Conservation (phyloP, 1,140 invertebrate genomes). For the Caerostris darwini region DNA sequence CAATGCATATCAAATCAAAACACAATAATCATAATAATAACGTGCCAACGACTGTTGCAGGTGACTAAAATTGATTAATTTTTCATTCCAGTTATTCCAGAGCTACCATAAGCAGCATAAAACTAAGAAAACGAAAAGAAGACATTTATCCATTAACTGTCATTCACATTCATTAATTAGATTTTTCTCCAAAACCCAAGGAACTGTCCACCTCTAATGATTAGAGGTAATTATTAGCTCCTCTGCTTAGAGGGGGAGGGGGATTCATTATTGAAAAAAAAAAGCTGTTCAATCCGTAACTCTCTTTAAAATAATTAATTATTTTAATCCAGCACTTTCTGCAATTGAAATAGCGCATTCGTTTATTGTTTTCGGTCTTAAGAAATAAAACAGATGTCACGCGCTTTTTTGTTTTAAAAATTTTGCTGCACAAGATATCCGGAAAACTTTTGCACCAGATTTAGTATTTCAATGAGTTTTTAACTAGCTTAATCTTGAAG, state of each 20-base stretch:
- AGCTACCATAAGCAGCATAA: background rate
- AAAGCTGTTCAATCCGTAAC: background rate
- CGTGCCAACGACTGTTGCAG: background rate
- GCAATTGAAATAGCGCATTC: background rate
- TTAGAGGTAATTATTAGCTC: conserved; percentile 1
- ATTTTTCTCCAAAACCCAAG: background rate
- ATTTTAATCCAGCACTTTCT: background rate
- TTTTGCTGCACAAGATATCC: background rate
- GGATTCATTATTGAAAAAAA: background rate
- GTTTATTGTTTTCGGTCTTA: background rate
- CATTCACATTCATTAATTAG: conserved; percentile 13
- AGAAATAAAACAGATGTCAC: background rate
- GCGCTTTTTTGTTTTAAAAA: background rate
- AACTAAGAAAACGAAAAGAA: background rate
- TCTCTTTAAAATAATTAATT: conserved; percentile 14
- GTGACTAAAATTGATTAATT: background rate
- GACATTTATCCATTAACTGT: conserved; percentile 11
- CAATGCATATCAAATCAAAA: no score
- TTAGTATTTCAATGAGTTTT: no score
- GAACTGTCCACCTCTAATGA: background rate
- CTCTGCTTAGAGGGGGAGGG: background rate
- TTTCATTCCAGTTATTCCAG: background rate
- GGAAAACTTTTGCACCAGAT: background rate
- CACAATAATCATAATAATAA: no score
- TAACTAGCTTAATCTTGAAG: no score